phyloP scores from a whole-genome alignment of 1,140 invertebrate genomes.

The Formica selysi region DNA sequence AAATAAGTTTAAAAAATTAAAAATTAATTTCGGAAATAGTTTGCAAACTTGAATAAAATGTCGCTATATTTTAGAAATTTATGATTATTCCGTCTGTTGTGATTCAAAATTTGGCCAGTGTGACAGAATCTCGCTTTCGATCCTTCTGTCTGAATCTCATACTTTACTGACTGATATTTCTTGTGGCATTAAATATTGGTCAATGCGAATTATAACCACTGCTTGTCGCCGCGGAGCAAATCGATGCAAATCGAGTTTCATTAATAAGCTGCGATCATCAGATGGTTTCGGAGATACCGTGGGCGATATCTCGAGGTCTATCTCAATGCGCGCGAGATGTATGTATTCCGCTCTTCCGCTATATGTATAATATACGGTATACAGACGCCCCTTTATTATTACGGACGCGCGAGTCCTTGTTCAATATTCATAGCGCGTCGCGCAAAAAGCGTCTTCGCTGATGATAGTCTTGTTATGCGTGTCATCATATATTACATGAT shows the following conservation, averaged over 20 bases:
- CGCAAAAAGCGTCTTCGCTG: constrained; percentile 58
- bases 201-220: constrained; percentile 21
- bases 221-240: constrained; percentile 28
- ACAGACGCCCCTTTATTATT: constrained; percentile 62
- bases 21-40: neutral
- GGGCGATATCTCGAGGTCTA: constrained; percentile 63
- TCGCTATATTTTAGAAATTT: constrained; percentile 5
- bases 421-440: constrained; percentile 68
- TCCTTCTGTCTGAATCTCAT: neutral
- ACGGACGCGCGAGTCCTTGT: constrained; percentile 67
- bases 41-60: neutral
- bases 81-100: neutral
- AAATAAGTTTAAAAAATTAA: neutral
- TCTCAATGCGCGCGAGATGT: constrained; percentile 5
- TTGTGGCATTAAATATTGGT: constrained; percentile 27
- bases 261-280: constrained; percentile 44
- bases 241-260: constrained; percentile 34
- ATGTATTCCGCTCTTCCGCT: constrained; percentile 34
- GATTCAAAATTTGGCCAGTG: neutral
- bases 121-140: neutral
- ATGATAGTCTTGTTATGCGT: constrained; percentile 61
- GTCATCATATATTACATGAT: constrained; percentile 54
- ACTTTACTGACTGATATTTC: neutral
- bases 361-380: constrained; percentile 19
- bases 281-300: constrained; percentile 50